A percentile compares a stretch with the other conserved stretches of the same genome.
Evolutionary conservation across 2,888 invertebrate genomes (phyloP).

Genomic region (Tenthredo scrophulariae): DNA sequence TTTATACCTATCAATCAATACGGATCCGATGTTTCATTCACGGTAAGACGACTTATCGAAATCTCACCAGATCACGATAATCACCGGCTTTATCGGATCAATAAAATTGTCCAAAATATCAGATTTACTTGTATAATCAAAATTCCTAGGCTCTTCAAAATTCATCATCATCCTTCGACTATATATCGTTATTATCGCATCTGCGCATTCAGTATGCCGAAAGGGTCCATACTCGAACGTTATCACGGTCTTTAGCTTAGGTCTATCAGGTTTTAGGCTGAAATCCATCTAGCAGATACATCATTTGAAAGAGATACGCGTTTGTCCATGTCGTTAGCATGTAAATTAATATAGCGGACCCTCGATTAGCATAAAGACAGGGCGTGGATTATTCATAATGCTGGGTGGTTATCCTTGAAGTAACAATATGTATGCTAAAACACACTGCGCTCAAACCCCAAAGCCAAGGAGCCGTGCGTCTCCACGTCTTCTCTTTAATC

Average conservation of each 20-base stretch:
- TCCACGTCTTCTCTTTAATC: not conserved
- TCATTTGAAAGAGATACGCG: constrained; percentile 29
- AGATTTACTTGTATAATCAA: not conserved
- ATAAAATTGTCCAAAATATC: not conserved
- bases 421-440: constrained; percentile 55
- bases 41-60: not conserved
- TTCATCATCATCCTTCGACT: not conserved
- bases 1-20: not conserved
- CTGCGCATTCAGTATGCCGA: not conserved
- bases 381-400: constrained; percentile 48
- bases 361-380: constrained; percentile 52
- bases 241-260: not conserved
- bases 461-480: not conserved
- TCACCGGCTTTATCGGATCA: not conserved
- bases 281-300: not conserved
- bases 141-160: not conserved
- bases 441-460: not conserved
- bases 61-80: not conserved
- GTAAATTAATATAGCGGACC: constrained; percentile 53
- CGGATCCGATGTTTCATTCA: not conserved
- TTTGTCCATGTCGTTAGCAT: constrained; percentile 52
- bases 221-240: not conserved
- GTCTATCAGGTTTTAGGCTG: not conserved
- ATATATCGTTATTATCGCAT: not conserved
- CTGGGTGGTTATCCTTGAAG: constrained; percentile 36